Conservation (phyloP, 2,888 invertebrate species). For the Pseudolycoriella hygida region DNA sequence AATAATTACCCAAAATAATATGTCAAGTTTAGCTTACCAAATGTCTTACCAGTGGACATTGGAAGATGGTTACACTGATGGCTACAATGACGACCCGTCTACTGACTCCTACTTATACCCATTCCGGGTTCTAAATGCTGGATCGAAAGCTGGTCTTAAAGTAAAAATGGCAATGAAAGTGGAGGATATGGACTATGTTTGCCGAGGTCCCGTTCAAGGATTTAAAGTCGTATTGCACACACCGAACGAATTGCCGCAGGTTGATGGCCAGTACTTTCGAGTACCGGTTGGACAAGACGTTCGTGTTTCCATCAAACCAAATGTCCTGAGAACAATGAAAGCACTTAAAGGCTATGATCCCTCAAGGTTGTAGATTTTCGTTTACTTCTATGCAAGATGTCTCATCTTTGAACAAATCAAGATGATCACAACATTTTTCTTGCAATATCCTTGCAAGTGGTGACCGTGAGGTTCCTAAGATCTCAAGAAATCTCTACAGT, state of each 20-base stretch:
- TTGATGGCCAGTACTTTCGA: slow-evolving; percentile 42
- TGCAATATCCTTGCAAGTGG: too few species aligned
- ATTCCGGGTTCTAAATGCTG: slow-evolving; percentile 15
- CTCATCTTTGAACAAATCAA: too few species aligned
- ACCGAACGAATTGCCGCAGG: slow-evolving; percentile 42
- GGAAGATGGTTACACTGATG: slow-evolving; percentile 46
- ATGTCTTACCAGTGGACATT: slow-evolving; percentile 37
- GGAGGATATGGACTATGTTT: slow-evolving; percentile 30
- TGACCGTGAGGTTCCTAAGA: too few species aligned
- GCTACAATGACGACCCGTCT: slow-evolving; percentile 33
- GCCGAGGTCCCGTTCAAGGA: slow-evolving; percentile 31
- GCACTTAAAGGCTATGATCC: slow-evolving; percentile 24
- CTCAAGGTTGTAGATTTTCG: slow-evolving; percentile 32
- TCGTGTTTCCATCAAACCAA: slow-evolving; percentile 33
- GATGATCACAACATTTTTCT: too few species aligned
- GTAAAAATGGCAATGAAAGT: slow-evolving; percentile 29
- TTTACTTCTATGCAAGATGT: too few species aligned
- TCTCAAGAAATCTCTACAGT: too few species aligned
- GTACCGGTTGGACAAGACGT: slow-evolving; percentile 43
- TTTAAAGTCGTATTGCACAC: slow-evolving; percentile 40
- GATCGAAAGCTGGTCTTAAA: slow-evolving; percentile 25
- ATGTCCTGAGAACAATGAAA: slow-evolving; percentile 56
- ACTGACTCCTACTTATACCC: slow-evolving; percentile 13
- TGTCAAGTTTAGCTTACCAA: not conserved
- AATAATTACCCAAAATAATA: not conserved